phyloP scores from a whole-genome alignment of 92 coral and sea anemone species.

The Pocillopora meandrina region DNA sequence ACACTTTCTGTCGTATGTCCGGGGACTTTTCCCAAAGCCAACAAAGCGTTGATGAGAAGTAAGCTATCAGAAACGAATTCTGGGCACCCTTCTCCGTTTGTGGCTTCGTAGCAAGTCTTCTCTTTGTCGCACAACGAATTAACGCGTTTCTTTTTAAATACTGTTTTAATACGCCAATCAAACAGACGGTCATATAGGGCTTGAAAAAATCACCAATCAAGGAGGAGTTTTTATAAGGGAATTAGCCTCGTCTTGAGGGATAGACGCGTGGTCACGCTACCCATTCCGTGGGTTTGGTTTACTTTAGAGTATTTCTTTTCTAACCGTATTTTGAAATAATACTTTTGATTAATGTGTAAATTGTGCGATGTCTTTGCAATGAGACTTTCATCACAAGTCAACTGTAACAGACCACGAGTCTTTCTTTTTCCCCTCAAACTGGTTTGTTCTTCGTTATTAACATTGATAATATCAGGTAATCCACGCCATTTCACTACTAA shows the following conservation, averaged over 20 bases:
- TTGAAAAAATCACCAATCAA: constrained; percentile 6
- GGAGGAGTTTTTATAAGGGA: background rate
- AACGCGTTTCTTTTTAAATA: background rate
- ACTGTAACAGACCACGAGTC: too few relatives aligned
- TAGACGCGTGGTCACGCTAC: too few relatives aligned
- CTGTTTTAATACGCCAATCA: background rate
- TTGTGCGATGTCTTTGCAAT: too few relatives aligned
- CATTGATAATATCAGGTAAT: too few relatives aligned
- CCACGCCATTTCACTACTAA: too few relatives aligned
- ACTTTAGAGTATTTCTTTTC: background rate
- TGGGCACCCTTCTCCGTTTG: constrained; percentile 65
- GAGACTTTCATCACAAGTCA: too few relatives aligned
- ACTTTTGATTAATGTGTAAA: too few relatives aligned
- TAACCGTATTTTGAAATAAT: too few relatives aligned
- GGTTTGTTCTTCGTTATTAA: too few relatives aligned
- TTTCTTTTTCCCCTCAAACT: too few relatives aligned
- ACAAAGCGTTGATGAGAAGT: constrained; percentile 84
- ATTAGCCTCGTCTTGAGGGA: background rate
- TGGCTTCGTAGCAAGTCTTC: constrained; percentile 99
- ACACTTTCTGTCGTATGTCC: constrained; percentile 99
- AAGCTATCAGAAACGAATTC: background rate
- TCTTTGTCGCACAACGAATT: constrained; percentile 80
- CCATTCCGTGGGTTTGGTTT: too few relatives aligned
- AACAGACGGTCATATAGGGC: background rate
- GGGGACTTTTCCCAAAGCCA: constrained; percentile 99